Evolutionary conservation across 1,140 invertebrate species (phyloP).

Genomic region (Trachymyrmex cornetzi): DNA sequence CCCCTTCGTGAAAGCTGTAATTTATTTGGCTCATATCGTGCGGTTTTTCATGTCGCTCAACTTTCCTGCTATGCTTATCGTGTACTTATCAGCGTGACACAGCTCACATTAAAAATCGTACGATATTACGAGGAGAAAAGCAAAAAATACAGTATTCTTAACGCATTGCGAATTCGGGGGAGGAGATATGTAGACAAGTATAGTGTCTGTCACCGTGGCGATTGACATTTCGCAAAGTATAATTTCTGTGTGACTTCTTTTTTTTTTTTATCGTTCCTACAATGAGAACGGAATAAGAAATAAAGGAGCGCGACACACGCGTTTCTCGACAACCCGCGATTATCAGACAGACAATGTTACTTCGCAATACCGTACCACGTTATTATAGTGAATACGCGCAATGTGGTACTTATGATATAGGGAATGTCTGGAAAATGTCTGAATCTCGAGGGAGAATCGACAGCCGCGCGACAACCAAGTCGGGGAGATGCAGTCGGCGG

Average conservation of each 20-base stretch:
- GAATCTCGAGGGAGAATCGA: not conserved
- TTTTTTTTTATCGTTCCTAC: not conserved
- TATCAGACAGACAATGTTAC: not conserved
- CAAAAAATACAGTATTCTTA: not conserved
- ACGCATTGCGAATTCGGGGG: not conserved
- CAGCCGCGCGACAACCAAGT: not conserved
- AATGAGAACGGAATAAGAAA: not conserved
- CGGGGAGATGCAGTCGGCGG: conserved; percentile 30
- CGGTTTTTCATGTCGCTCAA: not conserved
- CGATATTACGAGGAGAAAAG: not conserved
- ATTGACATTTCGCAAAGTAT: conserved; percentile 3
- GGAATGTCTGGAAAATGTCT: not conserved
- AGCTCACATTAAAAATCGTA: not conserved
- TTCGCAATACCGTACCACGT: not conserved
- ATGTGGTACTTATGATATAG: not conserved
- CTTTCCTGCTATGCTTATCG: not conserved
- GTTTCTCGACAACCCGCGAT: conserved; percentile 2
- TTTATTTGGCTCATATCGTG: not conserved
- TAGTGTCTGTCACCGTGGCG: not conserved
- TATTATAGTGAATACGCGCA: conserved; percentile 16
- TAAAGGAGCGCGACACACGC: not conserved
- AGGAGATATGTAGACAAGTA: not conserved
- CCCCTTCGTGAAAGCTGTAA: not conserved
- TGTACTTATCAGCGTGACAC: not conserved
- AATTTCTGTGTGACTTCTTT: not conserved